Evolutionary conservation across 2,888 invertebrate species (phyloP), one percentile per base, ranked within the genome.

Genomic region (Anthrax anthrax): DNA sequence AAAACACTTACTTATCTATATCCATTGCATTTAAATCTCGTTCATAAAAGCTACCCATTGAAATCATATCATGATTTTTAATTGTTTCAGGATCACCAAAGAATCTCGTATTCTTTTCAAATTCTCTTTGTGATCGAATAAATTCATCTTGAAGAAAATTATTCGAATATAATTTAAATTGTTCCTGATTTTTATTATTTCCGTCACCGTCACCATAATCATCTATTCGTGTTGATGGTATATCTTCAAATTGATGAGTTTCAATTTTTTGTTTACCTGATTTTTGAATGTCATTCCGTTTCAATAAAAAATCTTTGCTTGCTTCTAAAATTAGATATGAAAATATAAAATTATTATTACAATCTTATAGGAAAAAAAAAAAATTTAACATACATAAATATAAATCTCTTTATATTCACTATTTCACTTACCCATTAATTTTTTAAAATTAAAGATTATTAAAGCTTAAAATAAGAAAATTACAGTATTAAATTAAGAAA

Each of bases 31-130:
- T 50, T 13, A 48, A n/a, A 27, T 42, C 36, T 46, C 29, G 12
- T 32, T 54, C 53, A 34, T 48, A 50, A 34, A 55, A 44, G 42
- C 50, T 55, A 19, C 50, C 46, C 43, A 54, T 51, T 13, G 55
- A 55, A 47, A 54, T 51, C 6, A 51, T 48, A 47, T 47, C 50
- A 40, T 52, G n/a, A 12, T 53, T 52, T 29, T 37, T 37, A 12
- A 18, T 16, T 12, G 9, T 37, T 36, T 38, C 36, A 14, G 18
- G 12, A n/a, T 29, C 12, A 10, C 29, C 18, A 10, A 16, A n/a
- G 29, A 41, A 3, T 16, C n/a, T 36, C 29, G 18, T 37, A n/a
- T 29, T 37, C 18, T 32, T 18, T 36, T 29, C 5, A 13, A 16
- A 19, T 1, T 18, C 19, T 18, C 17, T 37, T 9, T 39, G 13